Evolutionary conservation across 2,888 invertebrate species (phyloP), one percentile per base, ranked within the genome.

Genomic region (Drosophila subsilvestris): DNA sequence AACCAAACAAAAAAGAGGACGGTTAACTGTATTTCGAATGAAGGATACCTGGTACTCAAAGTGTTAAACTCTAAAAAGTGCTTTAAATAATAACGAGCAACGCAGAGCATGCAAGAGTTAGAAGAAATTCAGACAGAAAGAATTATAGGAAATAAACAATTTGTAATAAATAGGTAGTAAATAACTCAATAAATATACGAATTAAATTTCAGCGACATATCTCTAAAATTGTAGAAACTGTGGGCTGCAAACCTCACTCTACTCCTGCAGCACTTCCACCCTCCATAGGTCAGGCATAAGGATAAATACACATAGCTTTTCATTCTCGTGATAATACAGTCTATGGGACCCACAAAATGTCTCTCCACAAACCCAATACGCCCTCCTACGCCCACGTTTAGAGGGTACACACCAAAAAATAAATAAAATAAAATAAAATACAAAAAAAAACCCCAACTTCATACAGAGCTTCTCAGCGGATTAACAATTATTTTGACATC

Each of bases 401-500:
- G n/a, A n/a, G 14, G 37, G 37, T 37, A 37, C 32, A 14, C 37
- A 37, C 37, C 37, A 37, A 14, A 14, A n/a, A 37, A 27, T 27
- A 27, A 27, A 27, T 27, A 42, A 65, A 65, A 63, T 62, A 62
- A 25, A 43, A 43, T 29, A 43, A 20, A n/a, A 32, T 43, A 49
- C 48, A 55, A n/a, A 20, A 37, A 63, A 56, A 44, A 45, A 51
- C 44, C 4, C 5, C 9, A 14, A 37, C 27, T 49, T 50, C 32
- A 66, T 49, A 20, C 44, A 61, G 66, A 63, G 53, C 69, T 60
- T 69, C 79, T 76, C 63, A 61, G 63, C 79, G 75, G 86, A 77
- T 84, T 82, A 79, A 86, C 86, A 86, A 86, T 88, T 86, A 88
- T 88, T 84, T 86, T 78, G 84, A 86, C 86, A 86, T 88, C 73